A percentile compares a stretch with the other conserved stretches of the same genome.
These are phyloP conservation scores for Chorisops tibialis DNA, from an alignment of 2,888 invertebrate genomes.

Conservation along the genomic window DNA sequence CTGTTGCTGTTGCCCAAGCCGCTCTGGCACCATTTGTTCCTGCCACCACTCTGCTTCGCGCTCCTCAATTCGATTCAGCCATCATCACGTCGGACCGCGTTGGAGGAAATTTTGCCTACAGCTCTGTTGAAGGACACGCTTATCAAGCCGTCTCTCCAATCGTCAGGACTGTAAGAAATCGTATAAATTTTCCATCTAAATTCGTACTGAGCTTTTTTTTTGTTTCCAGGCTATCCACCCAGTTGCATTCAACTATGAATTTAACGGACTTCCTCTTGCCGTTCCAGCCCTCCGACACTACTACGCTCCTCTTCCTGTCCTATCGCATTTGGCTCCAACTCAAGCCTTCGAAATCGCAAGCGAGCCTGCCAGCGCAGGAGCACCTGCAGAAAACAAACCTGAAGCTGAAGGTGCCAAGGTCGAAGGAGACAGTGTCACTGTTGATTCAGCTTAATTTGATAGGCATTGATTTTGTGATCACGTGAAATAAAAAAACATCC, in stretches of 20 bases:
- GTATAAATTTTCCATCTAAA: neutral
- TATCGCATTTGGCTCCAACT: slow-evolving; percentile 26
- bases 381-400: slow-evolving; percentile 24
- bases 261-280: neutral
- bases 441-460: slow-evolving; percentile 39
- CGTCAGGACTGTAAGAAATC: slow-evolving; percentile 39
- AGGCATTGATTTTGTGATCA: neutral
- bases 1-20: slow-evolving; percentile 18
- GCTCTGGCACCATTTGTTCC: slow-evolving; percentile 28
- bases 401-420: slow-evolving; percentile 35
- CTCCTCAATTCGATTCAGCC: slow-evolving; percentile 55
- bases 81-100: slow-evolving; percentile 55
- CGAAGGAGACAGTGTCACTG: slow-evolving; percentile 42
- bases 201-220: slow-evolving; percentile 4
- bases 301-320: slow-evolving; percentile 22
- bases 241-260: slow-evolving; percentile 6
- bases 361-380: slow-evolving; percentile 20
- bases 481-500: no score
- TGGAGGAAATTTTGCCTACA: slow-evolving; percentile 58
- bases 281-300: slow-evolving; percentile 9
- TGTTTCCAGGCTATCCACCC: slow-evolving; percentile 18
- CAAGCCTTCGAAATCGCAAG: slow-evolving; percentile 24
- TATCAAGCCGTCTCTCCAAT: slow-evolving; percentile 53
- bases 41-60: slow-evolving; percentile 42
- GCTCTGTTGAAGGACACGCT: slow-evolving; percentile 55